Conservation (phyloP, 2,797 vertebrate species). For the Ateles fusciceps region DNA sequence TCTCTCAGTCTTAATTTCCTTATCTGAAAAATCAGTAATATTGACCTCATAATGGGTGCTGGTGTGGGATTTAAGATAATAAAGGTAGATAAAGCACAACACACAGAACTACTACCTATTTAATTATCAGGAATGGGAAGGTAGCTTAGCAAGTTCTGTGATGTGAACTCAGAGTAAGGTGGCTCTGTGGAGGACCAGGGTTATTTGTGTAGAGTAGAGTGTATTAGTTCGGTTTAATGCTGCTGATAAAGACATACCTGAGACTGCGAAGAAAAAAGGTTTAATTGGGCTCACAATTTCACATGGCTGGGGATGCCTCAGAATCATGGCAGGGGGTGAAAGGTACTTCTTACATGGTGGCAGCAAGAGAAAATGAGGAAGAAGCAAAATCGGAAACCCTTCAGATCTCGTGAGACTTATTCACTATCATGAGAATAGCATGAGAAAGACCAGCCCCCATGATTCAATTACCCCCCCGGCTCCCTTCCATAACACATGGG, state of each 20-base stretch:
- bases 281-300: too few species aligned
- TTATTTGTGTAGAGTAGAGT: neutral
- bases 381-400: too few species aligned
- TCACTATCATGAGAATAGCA: neutral
- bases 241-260: too few species aligned
- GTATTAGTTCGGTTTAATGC: too few species aligned
- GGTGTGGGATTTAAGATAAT: neutral
- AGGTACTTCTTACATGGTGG: too few species aligned
- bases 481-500: neutral
- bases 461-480: neutral
- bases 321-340: too few species aligned
- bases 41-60: neutral
- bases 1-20: neutral
- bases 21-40: neutral
- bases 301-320: too few species aligned
- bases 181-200: neutral
- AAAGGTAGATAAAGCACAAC: neutral
- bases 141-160: neutral
- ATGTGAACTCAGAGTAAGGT: neutral
- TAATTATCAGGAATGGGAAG: neutral
- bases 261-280: too few species aligned
- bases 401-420: too few species aligned
- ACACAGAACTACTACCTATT: neutral
- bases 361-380: too few species aligned
- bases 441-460: neutral